phyloP scores from a whole-genome alignment of 1,140 invertebrate genomes.

The Stegodyphus mimosarum region DNA sequence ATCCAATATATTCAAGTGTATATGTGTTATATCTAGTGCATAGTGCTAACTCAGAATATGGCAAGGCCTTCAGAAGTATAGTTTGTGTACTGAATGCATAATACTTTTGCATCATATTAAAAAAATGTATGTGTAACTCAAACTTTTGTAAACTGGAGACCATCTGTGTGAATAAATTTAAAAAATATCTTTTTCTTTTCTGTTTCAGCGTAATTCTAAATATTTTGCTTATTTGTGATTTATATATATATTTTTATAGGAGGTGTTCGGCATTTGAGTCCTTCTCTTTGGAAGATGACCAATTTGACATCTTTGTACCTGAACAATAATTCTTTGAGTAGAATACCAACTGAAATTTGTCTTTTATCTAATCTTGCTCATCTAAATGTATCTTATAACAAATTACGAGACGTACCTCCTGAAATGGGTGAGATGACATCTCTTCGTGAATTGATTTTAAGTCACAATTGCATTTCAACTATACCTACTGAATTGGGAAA shows the following conservation, averaged over 20 bases:
- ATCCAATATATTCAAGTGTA: too few relatives aligned
- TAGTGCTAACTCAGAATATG: too few relatives aligned
- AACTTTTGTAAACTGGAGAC: too few relatives aligned
- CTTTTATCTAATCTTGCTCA: constrained; percentile 83
- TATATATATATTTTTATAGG: constrained; percentile 73
- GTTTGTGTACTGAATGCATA: too few relatives aligned
- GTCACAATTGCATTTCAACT: constrained; percentile 91
- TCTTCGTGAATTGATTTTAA: constrained; percentile 91
- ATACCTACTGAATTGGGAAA: constrained; percentile 97
- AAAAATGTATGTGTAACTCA: too few relatives aligned
- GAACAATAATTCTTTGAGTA: constrained; percentile 91
- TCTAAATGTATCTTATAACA: constrained; percentile 94
- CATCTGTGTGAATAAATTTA: too few relatives aligned
- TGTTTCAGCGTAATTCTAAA: too few relatives aligned
- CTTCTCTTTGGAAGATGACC: constrained; percentile 87
- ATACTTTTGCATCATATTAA: too few relatives aligned
- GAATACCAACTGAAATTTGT: constrained; percentile 89
- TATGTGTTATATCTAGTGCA: too few relatives aligned
- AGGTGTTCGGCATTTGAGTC: constrained; percentile 90
- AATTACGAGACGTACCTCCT: constrained; percentile 90
- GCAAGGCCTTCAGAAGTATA: too few relatives aligned
- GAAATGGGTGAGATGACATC: constrained; percentile 95
- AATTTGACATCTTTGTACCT: constrained; percentile 93
- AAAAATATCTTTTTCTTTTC: too few relatives aligned
- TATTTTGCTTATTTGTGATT: background rate